Evolutionary conservation across 2,113 vertebrate genomes (phyloP).

Genomic region (Rallus limicola): DNA sequence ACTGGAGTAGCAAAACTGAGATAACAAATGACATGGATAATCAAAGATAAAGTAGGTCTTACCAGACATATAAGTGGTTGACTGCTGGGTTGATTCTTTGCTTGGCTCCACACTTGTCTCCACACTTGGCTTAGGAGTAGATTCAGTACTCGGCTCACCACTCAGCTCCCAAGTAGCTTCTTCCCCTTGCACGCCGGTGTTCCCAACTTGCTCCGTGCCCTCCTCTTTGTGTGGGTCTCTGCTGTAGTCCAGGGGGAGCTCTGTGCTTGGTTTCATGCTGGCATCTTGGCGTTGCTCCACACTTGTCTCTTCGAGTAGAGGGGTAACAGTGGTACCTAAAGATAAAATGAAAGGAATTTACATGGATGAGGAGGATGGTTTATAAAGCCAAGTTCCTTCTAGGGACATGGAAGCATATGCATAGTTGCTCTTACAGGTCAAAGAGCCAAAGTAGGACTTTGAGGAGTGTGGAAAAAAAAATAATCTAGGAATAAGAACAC

Average conservation of each 20-base stretch:
- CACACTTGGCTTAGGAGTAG: background rate
- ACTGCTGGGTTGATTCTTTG: background rate
- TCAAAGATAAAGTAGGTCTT: background rate
- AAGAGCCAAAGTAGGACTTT: background rate
- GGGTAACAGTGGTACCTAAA: background rate
- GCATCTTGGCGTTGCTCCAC: background rate
- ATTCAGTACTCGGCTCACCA: background rate
- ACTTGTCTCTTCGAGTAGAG: background rate
- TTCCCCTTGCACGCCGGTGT: background rate
- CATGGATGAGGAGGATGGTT: background rate
- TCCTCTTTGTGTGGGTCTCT: background rate
- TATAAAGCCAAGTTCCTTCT: background rate
- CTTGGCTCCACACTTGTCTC: background rate
- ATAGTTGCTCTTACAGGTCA: background rate
- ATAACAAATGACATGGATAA: background rate
- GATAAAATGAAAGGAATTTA: background rate
- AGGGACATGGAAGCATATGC: background rate
- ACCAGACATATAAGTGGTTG: background rate
- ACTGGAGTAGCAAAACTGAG: background rate
- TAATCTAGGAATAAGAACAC: background rate
- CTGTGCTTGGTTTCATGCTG: background rate
- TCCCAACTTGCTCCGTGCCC: background rate
- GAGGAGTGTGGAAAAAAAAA: background rate
- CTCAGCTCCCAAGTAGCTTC: background rate
- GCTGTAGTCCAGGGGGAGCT: background rate